phyloP scores from a whole-genome alignment of 2,888 invertebrate genomes.

The Cryptosula pallasiana region DNA sequence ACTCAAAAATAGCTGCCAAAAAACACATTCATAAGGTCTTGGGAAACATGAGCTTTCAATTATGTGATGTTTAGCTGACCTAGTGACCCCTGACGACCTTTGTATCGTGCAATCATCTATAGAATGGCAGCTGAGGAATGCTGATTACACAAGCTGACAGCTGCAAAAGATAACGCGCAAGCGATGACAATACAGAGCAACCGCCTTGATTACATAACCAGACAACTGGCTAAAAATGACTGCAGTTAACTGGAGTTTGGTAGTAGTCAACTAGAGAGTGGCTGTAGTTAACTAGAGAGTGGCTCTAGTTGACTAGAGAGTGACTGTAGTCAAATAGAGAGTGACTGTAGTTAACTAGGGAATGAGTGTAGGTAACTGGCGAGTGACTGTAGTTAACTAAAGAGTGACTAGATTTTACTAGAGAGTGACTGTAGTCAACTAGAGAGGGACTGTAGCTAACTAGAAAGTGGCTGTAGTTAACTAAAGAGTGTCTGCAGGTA shows the following conservation, averaged over 20 bases:
- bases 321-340: too few relatives aligned
- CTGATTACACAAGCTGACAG: background rate
- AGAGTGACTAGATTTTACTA: too few relatives aligned
- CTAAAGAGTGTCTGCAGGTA: too few relatives aligned
- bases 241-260: background rate
- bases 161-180: background rate
- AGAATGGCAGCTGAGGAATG: slow-evolving; percentile 7
- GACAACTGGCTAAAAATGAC: background rate
- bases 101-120: background rate
- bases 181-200: background rate
- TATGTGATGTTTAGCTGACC: background rate
- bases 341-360: too few relatives aligned
- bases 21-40: background rate
- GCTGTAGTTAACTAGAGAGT: too few relatives aligned
- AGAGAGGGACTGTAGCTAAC: too few relatives aligned
- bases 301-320: too few relatives aligned
- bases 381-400: too few relatives aligned
- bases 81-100: slow-evolving; percentile 18
- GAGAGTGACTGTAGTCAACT: too few relatives aligned
- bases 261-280: background rate
- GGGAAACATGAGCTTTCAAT: slow-evolving; percentile 14
- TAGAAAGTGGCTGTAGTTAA: too few relatives aligned
- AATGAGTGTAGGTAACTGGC: too few relatives aligned
- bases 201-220: background rate
- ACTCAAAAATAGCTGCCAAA: slow-evolving; percentile 13